Conservation (phyloP, 23 tunicate species). For the Clavelina lepadiformis region DNA sequence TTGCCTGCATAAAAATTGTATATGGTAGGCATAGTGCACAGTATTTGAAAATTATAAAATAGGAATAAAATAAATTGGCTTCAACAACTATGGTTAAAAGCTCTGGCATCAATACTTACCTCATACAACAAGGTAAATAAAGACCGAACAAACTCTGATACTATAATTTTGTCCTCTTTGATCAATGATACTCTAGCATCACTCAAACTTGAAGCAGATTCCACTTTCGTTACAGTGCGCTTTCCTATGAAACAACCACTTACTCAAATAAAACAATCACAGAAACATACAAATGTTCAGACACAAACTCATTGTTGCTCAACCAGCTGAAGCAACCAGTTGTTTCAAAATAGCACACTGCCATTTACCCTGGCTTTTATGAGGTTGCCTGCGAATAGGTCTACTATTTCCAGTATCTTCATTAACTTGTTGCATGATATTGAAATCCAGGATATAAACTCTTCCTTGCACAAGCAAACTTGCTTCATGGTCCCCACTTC, state of each 20-base stretch:
- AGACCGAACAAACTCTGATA: constrained; percentile 59
- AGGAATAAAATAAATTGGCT: no score
- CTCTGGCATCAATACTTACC: no score
- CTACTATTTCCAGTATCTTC: constrained; percentile 69
- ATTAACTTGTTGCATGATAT: constrained; percentile 70
- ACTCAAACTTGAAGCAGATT: constrained; percentile 22
- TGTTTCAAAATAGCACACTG: not conserved
- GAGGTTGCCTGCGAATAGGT: constrained; percentile 37
- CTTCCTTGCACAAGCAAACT: constrained; percentile 42
- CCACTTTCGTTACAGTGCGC: constrained; percentile 8
- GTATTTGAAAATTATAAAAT: no score
- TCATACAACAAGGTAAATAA: constrained; percentile 64
- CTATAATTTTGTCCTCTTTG: constrained; percentile 44
- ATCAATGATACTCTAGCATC: constrained; percentile 55
- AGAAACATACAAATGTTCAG: no score
- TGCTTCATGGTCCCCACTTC: constrained; percentile 61
- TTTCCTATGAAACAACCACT: not conserved
- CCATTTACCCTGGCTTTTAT: constrained; percentile 1
- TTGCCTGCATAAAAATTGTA: no score
- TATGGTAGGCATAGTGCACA: no score
- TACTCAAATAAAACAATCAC: not conserved
- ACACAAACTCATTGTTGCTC: no score
- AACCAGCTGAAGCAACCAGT: no score
- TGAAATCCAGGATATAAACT: constrained; percentile 54
- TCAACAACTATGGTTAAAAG: no score